A percentile compares a stretch with the other conserved stretches of the same genome.
These are phyloP conservation scores for Gymnoscelis rufifasciata DNA, from an alignment of 2,888 invertebrate genomes.

Conservation along the genomic window DNA sequence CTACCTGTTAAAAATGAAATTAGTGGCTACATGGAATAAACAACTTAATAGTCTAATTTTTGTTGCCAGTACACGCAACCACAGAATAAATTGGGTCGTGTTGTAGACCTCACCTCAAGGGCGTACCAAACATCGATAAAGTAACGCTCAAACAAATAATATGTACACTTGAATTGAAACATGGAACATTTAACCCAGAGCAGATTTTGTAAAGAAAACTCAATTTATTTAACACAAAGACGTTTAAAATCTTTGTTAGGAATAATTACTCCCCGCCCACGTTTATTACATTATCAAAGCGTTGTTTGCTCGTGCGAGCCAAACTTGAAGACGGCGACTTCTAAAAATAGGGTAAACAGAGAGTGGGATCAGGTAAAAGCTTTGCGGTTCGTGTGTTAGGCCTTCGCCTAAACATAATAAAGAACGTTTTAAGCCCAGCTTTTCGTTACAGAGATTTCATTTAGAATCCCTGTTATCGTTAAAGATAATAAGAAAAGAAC, in stretches of 20 bases:
- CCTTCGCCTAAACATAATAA: not conserved
- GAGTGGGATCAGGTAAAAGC: slow-evolving; percentile 8
- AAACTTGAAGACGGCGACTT: slow-evolving; percentile 11
- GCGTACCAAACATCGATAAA: slow-evolving; percentile 8
- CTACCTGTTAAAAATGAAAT: slow-evolving; percentile 4
- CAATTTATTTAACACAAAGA: slow-evolving; percentile 18
- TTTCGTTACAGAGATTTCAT: slow-evolving; percentile 3
- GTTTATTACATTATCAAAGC: slow-evolving; percentile 26
- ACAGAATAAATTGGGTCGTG: slow-evolving; percentile 12
- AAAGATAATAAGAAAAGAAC: not conserved
- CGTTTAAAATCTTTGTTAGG: slow-evolving; percentile 24
- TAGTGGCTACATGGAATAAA: slow-evolving; percentile 6
- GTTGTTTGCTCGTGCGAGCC: slow-evolving; percentile 19
- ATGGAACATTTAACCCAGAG: slow-evolving; percentile 4
- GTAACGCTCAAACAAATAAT: slow-evolving; percentile 7
- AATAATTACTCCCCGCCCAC: slow-evolving; percentile 26
- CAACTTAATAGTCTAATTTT: slow-evolving; percentile 11
- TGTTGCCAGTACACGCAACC: slow-evolving; percentile 10
- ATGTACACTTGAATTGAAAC: slow-evolving; percentile 7
- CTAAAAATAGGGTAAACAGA: slow-evolving; percentile 15
- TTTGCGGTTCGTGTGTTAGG: slow-evolving; percentile 7
- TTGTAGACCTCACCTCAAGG: slow-evolving; percentile 11
- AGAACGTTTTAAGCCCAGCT: not conserved
- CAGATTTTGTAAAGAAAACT: slow-evolving; percentile 15
- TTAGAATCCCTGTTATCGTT: not conserved